Evolutionary conservation across 2,113 vertebrate genomes (phyloP).

Genomic region (Mustelus asterias): DNA sequence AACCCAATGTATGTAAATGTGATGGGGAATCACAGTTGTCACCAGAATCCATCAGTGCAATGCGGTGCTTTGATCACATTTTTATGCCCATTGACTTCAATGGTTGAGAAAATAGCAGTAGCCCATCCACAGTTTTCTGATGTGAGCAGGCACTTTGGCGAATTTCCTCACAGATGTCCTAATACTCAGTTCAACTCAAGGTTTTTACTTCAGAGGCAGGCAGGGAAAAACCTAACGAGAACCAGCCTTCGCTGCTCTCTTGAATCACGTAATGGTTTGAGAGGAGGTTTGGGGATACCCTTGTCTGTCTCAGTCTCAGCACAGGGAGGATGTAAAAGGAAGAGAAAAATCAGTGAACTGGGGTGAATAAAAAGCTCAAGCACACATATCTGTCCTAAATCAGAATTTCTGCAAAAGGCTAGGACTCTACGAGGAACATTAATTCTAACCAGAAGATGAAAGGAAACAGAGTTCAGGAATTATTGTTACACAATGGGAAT

Average conservation of each 20-base stretch:
- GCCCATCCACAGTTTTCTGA: not conserved
- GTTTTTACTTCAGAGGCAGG: not conserved
- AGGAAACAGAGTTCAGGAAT: not conserved
- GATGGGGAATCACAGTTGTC: not conserved
- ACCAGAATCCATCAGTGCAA: too few relatives aligned
- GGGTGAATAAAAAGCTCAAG: not conserved
- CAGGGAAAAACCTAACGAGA: not conserved
- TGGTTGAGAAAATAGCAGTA: not conserved
- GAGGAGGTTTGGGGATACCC: not conserved
- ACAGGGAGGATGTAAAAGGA: not conserved
- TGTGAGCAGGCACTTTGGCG: not conserved
- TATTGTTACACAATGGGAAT: not conserved
- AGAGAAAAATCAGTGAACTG: not conserved
- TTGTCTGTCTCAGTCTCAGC: not conserved
- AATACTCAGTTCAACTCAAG: not conserved
- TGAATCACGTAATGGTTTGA: not conserved
- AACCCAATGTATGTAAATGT: not conserved
- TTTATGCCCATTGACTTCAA: not conserved
- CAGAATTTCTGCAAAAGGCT: not conserved
- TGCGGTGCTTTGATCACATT: not conserved
- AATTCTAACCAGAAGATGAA: not conserved
- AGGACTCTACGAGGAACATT: not conserved
- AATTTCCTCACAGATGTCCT: not conserved
- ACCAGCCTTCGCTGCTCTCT: not conserved
- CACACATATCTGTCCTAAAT: too few relatives aligned